Conservation (phyloP, 1,140 invertebrate genomes). For the Spodoptera litura region DNA sequence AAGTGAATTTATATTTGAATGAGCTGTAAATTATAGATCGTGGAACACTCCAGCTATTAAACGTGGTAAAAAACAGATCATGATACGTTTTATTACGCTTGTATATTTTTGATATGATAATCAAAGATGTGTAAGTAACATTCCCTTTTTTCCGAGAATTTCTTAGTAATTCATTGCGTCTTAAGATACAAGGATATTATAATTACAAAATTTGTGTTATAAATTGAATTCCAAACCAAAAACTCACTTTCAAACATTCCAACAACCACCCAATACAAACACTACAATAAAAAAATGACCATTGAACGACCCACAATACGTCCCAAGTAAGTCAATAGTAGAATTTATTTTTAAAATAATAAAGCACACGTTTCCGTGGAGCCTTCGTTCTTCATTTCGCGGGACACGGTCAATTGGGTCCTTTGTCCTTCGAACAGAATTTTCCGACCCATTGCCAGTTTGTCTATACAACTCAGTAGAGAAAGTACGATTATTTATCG, state of each 20-base stretch:
- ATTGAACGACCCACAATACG: not conserved
- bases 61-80: too few species aligned
- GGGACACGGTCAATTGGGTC: conserved; percentile 41
- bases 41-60: not conserved
- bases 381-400: not conserved
- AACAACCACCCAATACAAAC: too few species aligned
- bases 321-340: not conserved
- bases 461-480: conserved; percentile 11
- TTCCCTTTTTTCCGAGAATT: too few species aligned
- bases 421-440: conserved; percentile 48
- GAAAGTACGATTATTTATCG: conserved; percentile 12
- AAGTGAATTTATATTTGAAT: conserved; percentile 7
- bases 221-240: too few species aligned
- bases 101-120: too few species aligned
- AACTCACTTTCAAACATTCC: too few species aligned
- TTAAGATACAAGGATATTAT: too few species aligned
- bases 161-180: too few species aligned
- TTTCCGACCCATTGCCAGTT: conserved; percentile 45
- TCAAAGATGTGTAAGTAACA: too few species aligned
- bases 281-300: not conserved
- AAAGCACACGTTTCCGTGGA: not conserved
- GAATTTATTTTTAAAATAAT: conserved; percentile 26
- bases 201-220: too few species aligned
- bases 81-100: too few species aligned
- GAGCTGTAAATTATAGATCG: not conserved